Evolutionary conservation across 2,113 vertebrate genomes (phyloP).

Genomic region (Falco punctatus): DNA sequence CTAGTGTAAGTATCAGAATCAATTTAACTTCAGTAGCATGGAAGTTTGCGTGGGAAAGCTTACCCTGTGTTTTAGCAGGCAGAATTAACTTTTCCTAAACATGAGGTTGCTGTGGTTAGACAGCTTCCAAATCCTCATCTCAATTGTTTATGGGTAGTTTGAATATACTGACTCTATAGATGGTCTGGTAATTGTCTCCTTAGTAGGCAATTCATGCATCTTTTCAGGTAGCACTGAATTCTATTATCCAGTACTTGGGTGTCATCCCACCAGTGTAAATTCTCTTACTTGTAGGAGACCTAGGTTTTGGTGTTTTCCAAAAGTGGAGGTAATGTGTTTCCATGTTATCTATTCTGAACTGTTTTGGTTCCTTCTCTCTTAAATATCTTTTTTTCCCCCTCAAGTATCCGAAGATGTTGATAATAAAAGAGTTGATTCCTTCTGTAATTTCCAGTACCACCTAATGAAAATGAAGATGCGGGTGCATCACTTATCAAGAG

Average conservation of each 20-base stretch:
- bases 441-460: background rate
- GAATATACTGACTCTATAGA: background rate
- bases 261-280: background rate
- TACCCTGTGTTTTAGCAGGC: background rate
- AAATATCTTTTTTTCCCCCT: background rate
- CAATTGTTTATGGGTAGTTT: background rate
- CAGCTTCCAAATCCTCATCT: background rate
- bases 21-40: background rate
- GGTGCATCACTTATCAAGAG: background rate
- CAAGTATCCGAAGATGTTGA: background rate
- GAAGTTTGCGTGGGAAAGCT: background rate
- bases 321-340: background rate
- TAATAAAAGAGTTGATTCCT: background rate
- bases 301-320: background rate
- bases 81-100: background rate
- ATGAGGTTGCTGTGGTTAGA: background rate
- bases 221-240: background rate
- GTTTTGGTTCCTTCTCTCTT: background rate
- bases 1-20: background rate
- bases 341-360: background rate
- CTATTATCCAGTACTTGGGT: background rate
- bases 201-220: background rate
- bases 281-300: background rate
- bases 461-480: background rate
- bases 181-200: background rate